phyloP scores from a whole-genome alignment of 1,140 invertebrate species.

The Drosophila truncata region DNA sequence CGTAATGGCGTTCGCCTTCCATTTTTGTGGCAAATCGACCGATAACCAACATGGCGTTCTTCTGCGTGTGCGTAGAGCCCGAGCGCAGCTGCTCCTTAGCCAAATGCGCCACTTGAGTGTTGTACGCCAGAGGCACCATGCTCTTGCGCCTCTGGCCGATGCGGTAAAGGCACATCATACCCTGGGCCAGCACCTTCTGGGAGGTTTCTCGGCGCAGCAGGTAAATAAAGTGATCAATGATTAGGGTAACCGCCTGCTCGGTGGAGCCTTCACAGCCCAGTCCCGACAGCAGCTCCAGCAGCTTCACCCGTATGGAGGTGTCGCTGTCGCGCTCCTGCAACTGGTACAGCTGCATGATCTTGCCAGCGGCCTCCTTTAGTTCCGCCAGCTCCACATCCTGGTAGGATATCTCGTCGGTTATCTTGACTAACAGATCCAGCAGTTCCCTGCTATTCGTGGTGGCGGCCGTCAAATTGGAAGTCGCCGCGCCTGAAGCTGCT shows the following conservation, averaged over 20 bases:
- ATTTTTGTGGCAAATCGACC: slow-evolving; percentile 86
- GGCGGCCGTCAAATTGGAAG: not conserved
- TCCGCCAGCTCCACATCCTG: slow-evolving; percentile 66
- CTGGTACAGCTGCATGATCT: slow-evolving; percentile 74
- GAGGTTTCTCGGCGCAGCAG: slow-evolving; percentile 92
- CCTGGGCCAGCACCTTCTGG: slow-evolving; percentile 89
- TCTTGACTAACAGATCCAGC: slow-evolving; percentile 76
- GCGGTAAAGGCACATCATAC: slow-evolving; percentile 73
- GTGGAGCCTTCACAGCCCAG: slow-evolving; percentile 64
- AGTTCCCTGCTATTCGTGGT: slow-evolving; percentile 56
- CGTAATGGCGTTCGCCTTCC: slow-evolving; percentile 87
- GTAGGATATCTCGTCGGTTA: slow-evolving; percentile 74
- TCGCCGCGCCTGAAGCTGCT: not conserved
- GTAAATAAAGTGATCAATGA: slow-evolving; percentile 90
- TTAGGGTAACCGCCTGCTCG: slow-evolving; percentile 58
- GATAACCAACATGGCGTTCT: slow-evolving; percentile 91
- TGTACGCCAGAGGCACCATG: slow-evolving; percentile 65
- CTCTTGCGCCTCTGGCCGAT: slow-evolving; percentile 70
- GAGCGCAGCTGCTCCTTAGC: slow-evolving; percentile 90
- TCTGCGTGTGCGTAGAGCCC: slow-evolving; percentile 91
- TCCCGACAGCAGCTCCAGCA: slow-evolving; percentile 72
- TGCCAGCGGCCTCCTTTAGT: slow-evolving; percentile 63
- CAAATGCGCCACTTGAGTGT: slow-evolving; percentile 75
- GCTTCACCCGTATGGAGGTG: slow-evolving; percentile 73
- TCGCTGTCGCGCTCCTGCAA: slow-evolving; percentile 75